These are phyloP conservation scores for Tachuris rubrigastra DNA, from an alignment of 2,113 vertebrate species.

Conservation along the genomic window DNA sequence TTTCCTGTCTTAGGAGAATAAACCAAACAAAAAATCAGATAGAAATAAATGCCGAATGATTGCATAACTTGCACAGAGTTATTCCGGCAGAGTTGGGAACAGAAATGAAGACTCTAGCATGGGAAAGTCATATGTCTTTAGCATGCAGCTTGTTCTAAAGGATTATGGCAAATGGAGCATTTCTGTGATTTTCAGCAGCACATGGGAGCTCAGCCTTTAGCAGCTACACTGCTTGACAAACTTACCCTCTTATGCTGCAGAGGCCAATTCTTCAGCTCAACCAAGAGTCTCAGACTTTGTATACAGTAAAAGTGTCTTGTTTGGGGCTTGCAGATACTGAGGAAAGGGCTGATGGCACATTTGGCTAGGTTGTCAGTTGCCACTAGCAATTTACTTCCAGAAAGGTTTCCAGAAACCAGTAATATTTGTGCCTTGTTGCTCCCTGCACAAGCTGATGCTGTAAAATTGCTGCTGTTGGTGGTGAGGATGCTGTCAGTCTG, in stretches of 20 bases:
- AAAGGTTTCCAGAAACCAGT: not conserved
- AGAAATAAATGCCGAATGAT: not conserved
- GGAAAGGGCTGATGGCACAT: not conserved
- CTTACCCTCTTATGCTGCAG: not conserved
- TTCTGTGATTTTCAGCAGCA: not conserved
- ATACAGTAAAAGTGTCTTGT: not conserved
- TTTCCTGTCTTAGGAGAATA: not conserved
- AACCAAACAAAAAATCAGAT: not conserved
- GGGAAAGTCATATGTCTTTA: not conserved
- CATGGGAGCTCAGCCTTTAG: not conserved
- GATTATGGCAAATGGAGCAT: not conserved
- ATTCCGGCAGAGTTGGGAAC: not conserved
- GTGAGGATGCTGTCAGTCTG: not conserved
- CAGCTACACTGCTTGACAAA: not conserved
- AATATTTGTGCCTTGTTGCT: not conserved
- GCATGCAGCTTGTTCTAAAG: not conserved
- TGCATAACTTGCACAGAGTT: not conserved
- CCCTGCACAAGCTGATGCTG: not conserved
- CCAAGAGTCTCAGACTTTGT: not conserved
- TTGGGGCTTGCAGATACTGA: not conserved
- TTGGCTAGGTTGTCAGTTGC: not conserved
- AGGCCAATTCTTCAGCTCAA: not conserved
- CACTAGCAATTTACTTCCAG: not conserved
- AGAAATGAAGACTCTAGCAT: not conserved
- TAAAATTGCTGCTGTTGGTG: not conserved